Conservation (phyloP, 2,888 invertebrate genomes). For the Sylvicola cinctus region DNA sequence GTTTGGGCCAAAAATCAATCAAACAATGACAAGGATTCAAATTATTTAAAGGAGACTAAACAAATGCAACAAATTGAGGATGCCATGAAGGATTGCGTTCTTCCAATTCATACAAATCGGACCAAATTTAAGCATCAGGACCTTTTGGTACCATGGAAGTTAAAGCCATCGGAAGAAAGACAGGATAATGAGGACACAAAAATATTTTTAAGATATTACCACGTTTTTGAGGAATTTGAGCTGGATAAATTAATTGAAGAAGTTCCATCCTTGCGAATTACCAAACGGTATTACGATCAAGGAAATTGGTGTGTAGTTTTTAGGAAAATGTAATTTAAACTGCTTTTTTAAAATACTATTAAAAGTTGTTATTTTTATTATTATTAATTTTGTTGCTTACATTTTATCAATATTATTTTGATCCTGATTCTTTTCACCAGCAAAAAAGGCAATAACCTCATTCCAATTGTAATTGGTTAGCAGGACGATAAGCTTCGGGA, state of each 20-base stretch:
- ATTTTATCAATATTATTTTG: no score
- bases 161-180: conserved; percentile 26
- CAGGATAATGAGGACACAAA: conserved; percentile 16
- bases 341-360: background rate
- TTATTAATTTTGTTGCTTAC: no score
- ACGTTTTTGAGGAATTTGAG: conserved; percentile 77
- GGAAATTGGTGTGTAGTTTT: conserved; percentile 90
- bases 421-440: no score
- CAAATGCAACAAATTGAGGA: conserved; percentile 23
- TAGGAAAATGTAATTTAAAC: conserved; percentile 26
- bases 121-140: conserved; percentile 81
- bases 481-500: conserved; percentile 9
- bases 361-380: no score
- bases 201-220: conserved; percentile 69
- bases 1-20: conserved; percentile 93
- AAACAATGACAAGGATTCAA: conserved; percentile 38
- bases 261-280: conserved; percentile 31
- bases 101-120: conserved; percentile 77
- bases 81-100: conserved; percentile 7
- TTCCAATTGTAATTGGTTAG: conserved; percentile 11
- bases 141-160: conserved; percentile 88
- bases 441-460: conserved; percentile 5
- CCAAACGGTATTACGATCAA: conserved; percentile 73
- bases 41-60: conserved; percentile 43
- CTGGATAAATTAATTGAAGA: conserved; percentile 41